Evolutionary conservation across 2,888 invertebrate species (phyloP), one percentile per base, ranked within the genome.

Genomic region (Macrostomum cliftonense): DNA sequence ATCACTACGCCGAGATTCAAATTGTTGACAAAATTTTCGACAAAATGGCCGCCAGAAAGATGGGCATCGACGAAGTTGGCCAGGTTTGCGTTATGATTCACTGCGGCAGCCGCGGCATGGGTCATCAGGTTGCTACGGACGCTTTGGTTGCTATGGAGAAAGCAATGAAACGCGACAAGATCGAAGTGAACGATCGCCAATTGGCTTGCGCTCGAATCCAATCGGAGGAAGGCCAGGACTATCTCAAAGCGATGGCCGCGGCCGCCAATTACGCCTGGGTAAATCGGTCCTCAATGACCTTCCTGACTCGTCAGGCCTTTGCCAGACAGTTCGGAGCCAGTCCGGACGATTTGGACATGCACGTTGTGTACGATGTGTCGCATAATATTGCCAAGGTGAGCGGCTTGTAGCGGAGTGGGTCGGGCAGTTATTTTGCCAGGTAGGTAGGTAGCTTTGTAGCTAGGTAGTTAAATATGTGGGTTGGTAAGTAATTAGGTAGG

Each of bases 261-360:
- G 97, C 97, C 1, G 93, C 91, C 0, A 99, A 97, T 71, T 99
- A 95, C 74, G 97, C 97, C 0, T 99, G 97, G 95, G 97, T 97
- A 2, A 97, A 97, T 71, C 77, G 97, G 53, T 88, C 88, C 64
- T 93, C 93, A 19, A 97, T 99, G 95, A 97, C 97, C 7, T 99
- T 97, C 71, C 78, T 97, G 39, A 83, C 82, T 37, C 58, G 77
- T 59, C 76, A 77, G 78, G 93, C 95, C 1, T 97, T 99, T 74
- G 87, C 95, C 0, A 95, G 95, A 71, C 85, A 89, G 73, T 99
- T 95, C 65, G 77, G 82, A 61, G 79, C 81, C 67, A 81, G 91
- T 1, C 91, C 97, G 0, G 97, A 97, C 74, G 97, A 97, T 71
- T 75, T 97, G 54, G 97, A 99, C 65, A 97, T 99, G 97, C 95